Evolutionary conservation across 2,888 invertebrate species (phyloP).

Genomic region (Campoplex capitator): DNA sequence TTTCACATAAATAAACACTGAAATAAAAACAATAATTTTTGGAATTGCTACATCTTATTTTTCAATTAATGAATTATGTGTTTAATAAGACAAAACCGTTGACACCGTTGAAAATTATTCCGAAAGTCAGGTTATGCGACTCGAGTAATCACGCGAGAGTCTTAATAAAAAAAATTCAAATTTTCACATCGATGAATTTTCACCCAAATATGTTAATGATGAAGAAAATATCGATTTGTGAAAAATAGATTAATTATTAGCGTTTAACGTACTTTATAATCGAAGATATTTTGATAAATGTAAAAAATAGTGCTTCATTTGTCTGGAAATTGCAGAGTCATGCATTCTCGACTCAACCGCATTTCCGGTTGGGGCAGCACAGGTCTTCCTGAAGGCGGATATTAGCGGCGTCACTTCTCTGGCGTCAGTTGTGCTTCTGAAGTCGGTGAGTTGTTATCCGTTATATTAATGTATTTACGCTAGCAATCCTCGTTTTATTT

Average conservation of each 20-base stretch:
- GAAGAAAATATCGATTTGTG: not conserved
- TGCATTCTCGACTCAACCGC: constrained; percentile 30
- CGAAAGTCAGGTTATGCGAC: constrained; percentile 47
- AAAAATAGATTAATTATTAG: not conserved
- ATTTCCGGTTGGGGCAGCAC: constrained; percentile 55
- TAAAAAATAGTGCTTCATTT: constrained; percentile 19
- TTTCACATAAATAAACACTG: not conserved
- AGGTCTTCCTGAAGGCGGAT: constrained; percentile 45
- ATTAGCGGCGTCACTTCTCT: constrained; percentile 59
- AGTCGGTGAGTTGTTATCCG: constrained; percentile 68
- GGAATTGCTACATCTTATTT: not conserved
- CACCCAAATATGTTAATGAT: not conserved
- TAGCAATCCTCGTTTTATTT: constrained; percentile 54
- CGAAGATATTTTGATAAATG: not conserved
- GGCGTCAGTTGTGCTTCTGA: constrained; percentile 65
- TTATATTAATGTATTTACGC: constrained; percentile 43
- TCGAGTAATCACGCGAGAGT: constrained; percentile 21
- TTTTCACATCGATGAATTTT: not conserved
- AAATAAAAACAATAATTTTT: not conserved
- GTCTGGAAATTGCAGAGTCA: constrained; percentile 32
- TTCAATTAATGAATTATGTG: not conserved
- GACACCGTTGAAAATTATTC: constrained; percentile 20
- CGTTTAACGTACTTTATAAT: not conserved
- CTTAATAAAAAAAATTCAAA: constrained; percentile 5
- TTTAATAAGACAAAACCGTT: constrained; percentile 8